Percentiles rank a stretch among this genome's conserved stretches.
Conservation (phyloP, 2,113 vertebrate species). For the Origma solitaria region DNA sequence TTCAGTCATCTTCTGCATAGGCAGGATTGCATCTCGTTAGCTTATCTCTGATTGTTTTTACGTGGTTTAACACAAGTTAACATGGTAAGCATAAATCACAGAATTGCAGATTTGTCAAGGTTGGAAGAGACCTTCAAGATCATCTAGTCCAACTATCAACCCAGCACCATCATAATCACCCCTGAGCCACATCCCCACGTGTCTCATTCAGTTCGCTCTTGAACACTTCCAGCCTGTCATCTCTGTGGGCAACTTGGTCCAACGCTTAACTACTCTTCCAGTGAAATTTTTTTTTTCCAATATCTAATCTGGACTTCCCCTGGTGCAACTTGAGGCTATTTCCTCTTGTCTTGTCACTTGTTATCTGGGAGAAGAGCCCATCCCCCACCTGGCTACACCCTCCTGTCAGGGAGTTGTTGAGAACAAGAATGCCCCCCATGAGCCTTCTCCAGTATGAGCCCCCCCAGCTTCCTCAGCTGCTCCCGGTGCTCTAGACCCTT, state of each 20-base stretch:
- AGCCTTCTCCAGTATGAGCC: not conserved
- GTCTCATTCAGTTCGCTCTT: not conserved
- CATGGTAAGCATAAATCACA: not conserved
- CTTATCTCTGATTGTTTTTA: not conserved
- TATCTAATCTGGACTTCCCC: not conserved
- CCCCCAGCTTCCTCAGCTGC: not conserved
- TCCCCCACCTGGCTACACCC: not conserved
- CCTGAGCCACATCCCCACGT: not conserved
- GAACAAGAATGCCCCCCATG: not conserved
- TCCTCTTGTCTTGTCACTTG: not conserved
- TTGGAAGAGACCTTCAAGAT: not conserved
- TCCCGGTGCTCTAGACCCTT: not conserved
- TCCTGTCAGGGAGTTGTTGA: not conserved
- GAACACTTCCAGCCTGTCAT: not conserved
- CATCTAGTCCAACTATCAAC: not conserved
- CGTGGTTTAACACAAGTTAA: not conserved
- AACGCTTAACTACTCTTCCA: not conserved
- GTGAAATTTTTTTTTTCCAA: not conserved
- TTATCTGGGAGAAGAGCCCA: not conserved
- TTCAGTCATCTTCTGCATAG: not conserved
- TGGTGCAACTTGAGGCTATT: not conserved
- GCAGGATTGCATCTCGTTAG: not conserved
- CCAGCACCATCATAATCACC: not conserved
- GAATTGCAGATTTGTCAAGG: not conserved
- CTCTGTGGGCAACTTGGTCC: not conserved